A percentile compares a stretch with the other conserved stretches of the same genome.
phyloP scores from a whole-genome alignment of 2,113 vertebrate genomes.

The Neotoma lepida region DNA sequence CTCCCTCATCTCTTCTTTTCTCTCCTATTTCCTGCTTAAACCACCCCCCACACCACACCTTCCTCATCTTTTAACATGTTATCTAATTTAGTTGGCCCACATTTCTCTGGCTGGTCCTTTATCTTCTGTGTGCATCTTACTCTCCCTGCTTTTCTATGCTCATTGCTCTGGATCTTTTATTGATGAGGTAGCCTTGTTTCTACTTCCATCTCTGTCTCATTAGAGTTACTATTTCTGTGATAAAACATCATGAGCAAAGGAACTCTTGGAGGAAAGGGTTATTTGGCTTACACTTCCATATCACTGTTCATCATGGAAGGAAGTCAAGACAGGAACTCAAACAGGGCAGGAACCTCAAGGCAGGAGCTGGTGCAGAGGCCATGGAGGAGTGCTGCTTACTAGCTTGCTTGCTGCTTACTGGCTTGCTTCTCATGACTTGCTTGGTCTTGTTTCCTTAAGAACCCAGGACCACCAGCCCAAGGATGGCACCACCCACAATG shows the following conservation, averaged over 20 bases:
- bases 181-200: neutral
- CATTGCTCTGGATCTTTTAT: neutral
- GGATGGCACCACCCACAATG: neutral
- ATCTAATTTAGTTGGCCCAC: neutral
- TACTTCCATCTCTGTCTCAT: neutral
- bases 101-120: neutral
- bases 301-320: neutral
- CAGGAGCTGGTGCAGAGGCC: neutral
- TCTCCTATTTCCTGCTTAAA: neutral
- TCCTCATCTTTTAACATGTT: neutral
- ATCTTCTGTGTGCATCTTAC: neutral
- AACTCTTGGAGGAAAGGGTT: neutral
- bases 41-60: neutral
- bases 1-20: neutral
- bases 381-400: neutral
- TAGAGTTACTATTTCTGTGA: neutral
- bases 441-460: neutral
- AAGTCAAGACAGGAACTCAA: neutral
- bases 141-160: neutral
- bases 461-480: neutral
- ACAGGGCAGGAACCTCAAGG: neutral
- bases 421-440: neutral
- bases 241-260: neutral
- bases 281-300: neutral
- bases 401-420: neutral